A percentile compares a stretch with the other conserved stretches of the same genome.
Evolutionary conservation across 2,888 invertebrate genomes (phyloP).

Genomic region (Hypercompe scribonia): DNA sequence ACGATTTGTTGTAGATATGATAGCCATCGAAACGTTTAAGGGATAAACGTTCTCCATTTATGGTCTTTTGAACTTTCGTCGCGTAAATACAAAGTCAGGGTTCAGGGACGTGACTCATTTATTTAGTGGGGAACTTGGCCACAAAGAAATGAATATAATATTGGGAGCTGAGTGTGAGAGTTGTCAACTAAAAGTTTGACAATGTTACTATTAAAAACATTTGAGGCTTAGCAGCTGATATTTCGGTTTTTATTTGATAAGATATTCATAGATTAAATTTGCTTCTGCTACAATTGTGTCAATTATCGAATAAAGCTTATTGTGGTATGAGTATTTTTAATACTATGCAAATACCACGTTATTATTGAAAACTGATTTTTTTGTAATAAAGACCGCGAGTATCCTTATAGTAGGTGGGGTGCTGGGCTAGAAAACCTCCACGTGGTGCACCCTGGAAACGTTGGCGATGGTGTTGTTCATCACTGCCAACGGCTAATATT

Average conservation of each 20-base stretch:
- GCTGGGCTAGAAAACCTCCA: too few species aligned
- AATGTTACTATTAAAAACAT: not conserved
- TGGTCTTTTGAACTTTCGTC: constrained; percentile 50
- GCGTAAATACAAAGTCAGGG: constrained; percentile 26
- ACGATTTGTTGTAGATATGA: constrained; percentile 62
- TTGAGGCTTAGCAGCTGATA: not conserved
- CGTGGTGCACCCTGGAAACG: too few species aligned
- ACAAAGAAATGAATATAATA: not conserved
- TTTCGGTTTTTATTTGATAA: not conserved
- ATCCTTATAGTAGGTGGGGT: too few species aligned
- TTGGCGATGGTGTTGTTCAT: too few species aligned
- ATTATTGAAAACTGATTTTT: not conserved
- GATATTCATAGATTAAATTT: not conserved
- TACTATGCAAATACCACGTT: not conserved
- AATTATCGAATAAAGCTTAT: not conserved
- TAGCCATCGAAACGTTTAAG: constrained; percentile 62
- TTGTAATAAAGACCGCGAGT: not conserved
- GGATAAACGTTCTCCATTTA: constrained; percentile 60
- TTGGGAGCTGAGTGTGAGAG: not conserved
- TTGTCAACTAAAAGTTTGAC: not conserved
- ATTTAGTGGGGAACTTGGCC: not conserved
- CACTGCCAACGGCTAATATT: too few species aligned
- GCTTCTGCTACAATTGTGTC: not conserved
- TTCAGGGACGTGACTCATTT: constrained; percentile 19
- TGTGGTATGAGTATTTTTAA: not conserved